A percentile compares a stretch with the other conserved stretches of the same genome.
These are phyloP conservation scores for Trichogramma dendrolimi DNA, from an alignment of 2,888 invertebrate species.

Conservation along the genomic window DNA sequence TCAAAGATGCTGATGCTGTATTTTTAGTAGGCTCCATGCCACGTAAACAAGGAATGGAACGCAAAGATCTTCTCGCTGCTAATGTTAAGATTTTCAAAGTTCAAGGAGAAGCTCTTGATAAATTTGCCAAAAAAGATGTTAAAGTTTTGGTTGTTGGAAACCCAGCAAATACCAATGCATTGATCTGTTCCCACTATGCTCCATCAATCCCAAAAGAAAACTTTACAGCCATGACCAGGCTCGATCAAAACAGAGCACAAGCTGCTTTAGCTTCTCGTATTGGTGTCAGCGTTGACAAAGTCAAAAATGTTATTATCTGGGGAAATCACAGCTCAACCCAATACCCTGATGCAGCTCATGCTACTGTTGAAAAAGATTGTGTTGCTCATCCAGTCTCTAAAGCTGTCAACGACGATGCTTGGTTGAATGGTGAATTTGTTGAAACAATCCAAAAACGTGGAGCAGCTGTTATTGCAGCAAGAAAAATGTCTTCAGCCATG, in stretches of 20 bases:
- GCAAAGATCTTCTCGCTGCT: constrained; percentile 93
- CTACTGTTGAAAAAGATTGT: constrained; percentile 59
- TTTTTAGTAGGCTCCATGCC: constrained; percentile 99
- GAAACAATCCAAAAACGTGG: constrained; percentile 95
- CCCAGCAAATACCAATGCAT: constrained; percentile 98
- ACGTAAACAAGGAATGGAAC: constrained; percentile 95
- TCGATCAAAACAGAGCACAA: constrained; percentile 96
- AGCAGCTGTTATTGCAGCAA: constrained; percentile 92
- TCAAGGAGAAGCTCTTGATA: constrained; percentile 90
- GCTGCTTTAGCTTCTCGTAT: constrained; percentile 78
- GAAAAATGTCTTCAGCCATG: constrained; percentile 98
- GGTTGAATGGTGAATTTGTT: constrained; percentile 78
- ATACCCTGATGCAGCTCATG: constrained; percentile 87
- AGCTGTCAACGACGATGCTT: constrained; percentile 76
- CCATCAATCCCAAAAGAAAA: constrained; percentile 94
- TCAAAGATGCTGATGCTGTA: constrained; percentile 91
- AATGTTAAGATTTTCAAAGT: constrained; percentile 98
- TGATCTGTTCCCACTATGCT: constrained; percentile 91
- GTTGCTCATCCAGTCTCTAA: constrained; percentile 61
- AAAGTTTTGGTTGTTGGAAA: constrained; percentile 98
- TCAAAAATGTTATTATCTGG: constrained; percentile 95
- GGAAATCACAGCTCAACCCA: constrained; percentile 99
- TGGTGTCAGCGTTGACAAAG: constrained; percentile 62
- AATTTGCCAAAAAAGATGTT: constrained; percentile 84
- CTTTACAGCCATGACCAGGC: constrained; percentile 95